Evolutionary conservation across 2,113 vertebrate species (phyloP).

Genomic region (Sceloporus tristichus): DNA sequence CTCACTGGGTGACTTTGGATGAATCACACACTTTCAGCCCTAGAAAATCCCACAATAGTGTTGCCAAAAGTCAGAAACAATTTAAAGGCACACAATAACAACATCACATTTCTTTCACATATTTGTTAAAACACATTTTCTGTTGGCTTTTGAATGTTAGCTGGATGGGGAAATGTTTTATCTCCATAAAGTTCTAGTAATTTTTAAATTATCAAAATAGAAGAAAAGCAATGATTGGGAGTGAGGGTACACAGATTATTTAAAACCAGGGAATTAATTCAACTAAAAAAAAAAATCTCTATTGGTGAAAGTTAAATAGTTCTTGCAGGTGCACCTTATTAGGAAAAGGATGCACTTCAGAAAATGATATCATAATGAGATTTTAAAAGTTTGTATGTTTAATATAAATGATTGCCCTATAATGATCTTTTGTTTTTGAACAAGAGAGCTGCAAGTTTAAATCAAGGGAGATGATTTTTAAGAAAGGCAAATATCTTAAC

Average conservation of each 20-base stretch:
- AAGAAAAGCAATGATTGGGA: background rate
- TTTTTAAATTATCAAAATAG: background rate
- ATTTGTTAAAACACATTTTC: background rate
- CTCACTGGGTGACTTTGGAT: too few species aligned
- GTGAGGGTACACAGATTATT: background rate
- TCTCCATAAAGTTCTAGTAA: background rate
- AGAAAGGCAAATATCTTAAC: too few species aligned
- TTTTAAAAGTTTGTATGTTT: too few species aligned
- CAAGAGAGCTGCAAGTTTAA: too few species aligned
- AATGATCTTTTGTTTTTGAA: too few species aligned
- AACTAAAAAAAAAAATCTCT: background rate
- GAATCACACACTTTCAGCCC: too few species aligned
- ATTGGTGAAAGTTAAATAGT: background rate
- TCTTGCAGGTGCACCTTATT: slow-evolving; percentile 19
- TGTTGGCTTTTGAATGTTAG: background rate
- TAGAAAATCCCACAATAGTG: too few species aligned
- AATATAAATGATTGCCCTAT: too few species aligned
- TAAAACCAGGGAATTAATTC: background rate
- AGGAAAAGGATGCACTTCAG: background rate
- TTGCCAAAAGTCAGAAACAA: too few species aligned
- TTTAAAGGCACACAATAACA: too few species aligned
- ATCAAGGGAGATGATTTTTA: too few species aligned
- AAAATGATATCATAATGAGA: background rate
- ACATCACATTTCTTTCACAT: too few species aligned
- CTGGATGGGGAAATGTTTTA: background rate